A percentile compares a stretch with the other conserved stretches of the same genome.
Evolutionary conservation across 2,113 vertebrate species (phyloP).

Genomic region (Hyaena hyaena): DNA sequence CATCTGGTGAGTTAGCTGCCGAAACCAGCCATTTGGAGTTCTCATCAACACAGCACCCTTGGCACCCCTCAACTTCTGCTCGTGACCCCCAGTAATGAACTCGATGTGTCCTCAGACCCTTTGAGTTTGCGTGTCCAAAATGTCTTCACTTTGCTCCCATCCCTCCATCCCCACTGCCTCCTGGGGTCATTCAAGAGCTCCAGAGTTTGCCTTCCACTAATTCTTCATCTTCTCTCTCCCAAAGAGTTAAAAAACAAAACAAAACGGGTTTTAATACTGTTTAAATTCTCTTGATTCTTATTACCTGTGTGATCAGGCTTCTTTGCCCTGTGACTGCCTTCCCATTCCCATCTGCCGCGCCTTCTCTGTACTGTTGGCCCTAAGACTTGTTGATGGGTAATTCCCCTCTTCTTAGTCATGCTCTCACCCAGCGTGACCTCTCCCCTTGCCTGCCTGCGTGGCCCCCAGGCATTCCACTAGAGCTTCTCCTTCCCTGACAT

Average conservation of each 20-base stretch:
- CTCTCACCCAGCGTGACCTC: background rate
- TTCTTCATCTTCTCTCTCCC: background rate
- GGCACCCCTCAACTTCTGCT: background rate
- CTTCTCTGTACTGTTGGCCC: accelerated
- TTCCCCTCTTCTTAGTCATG: background rate
- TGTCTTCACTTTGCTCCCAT: background rate
- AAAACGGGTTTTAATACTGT: background rate
- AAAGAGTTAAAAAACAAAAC: too few species aligned
- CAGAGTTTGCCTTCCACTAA: background rate
- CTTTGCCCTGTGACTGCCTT: background rate
- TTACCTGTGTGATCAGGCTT: background rate
- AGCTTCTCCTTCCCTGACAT: background rate
- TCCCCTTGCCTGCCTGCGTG: background rate
- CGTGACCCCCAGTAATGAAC: too few species aligned
- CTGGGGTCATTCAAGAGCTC: background rate
- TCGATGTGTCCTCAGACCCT: background rate
- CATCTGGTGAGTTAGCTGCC: background rate
- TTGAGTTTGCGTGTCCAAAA: background rate
- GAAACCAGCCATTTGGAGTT: background rate
- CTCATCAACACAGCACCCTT: background rate
- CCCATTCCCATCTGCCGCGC: background rate
- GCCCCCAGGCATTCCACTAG: background rate
- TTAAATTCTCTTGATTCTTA: background rate
- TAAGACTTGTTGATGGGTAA: background rate
- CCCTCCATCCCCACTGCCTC: too few species aligned